Evolutionary conservation across 92 coral and sea anemone species (phyloP), one percentile per base, ranked within the genome.

Genomic region (Paragorgia papillata): DNA sequence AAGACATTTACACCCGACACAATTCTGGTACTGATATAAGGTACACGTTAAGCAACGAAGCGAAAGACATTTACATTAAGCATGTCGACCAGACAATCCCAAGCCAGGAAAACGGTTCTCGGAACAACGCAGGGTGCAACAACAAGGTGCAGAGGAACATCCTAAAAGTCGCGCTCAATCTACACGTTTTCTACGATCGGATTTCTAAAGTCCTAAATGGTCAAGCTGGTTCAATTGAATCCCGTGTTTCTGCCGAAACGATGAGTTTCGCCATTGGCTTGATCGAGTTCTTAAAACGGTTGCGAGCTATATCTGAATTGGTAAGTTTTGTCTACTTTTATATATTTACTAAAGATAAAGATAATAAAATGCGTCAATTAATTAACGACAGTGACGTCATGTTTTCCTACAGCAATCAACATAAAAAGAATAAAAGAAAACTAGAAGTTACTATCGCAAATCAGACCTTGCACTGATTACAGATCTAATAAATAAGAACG

Each of bases 131-230:
- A 37, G 15, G 49, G 56, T 66, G 73, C 32, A 66, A 27, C 54
- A 43, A 66, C 54, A 66, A 66, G 26, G 32, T 21, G 35, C 29
- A 67, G n/a, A 67, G 74, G 74, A 67, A 67, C 57, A 67, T 67
- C 43, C 26, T 67, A 29, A 67, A 67, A 48, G 25, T 67, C 9
- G 74, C 58, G 27, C 57, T 67, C 18, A 67, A 67, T 39, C 74
- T 19, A 15, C 69, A 63, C 41, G 48, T 63, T 21, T 33, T 63
- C 7, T 67, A 46, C 33, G 51, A 67, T 26, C 74, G 34, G 53
- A 15, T 67, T 43, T 8, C 57, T 13, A 44, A 67, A 20, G 73
- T 66, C 15, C 25, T 66, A 66, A 8, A 39, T 26, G 73, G 73
- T 39, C 73, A 66, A 43, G 53, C 73, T 37, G 49, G 49, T 37